Base-by-base conservation (phyloP, 2,888 invertebrate species). In the Rhagium mordax region DNA sequence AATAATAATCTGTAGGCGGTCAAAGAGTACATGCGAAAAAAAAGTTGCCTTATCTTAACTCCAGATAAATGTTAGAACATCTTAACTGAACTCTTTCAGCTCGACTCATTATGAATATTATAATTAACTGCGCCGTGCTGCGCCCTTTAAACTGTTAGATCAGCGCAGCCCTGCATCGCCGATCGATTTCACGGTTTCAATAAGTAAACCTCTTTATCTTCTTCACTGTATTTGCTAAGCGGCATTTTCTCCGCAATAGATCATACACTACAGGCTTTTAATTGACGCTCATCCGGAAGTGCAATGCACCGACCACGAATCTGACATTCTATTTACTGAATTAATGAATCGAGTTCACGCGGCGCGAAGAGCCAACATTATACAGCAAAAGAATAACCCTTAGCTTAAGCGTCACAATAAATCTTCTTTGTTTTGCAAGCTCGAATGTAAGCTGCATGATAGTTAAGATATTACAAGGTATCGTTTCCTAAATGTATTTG, bases 251-350 rank as follows among this genome's bases (percentile, higher is more conserved):
- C 53, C 15, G 15, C 18, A 21, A 68, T 66, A 66, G 66, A 66
- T 66, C 66, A 66, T 68, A 68, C 48, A 20, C 41, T 53, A 68
- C 68, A 57, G 49, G 62, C n/a, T 29, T 49, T 49, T 70, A 70
- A 70, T 70, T 70, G 70, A 70, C 70, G 70, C 65, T 53, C 72
- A 73, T 77, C 77, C 77, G 75, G 77, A 75, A 75, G 75, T 59
- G 59, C 49, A 69, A 70, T 64, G 48, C 27, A 33, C 33, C 59
- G 64, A n/a, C 75, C 72, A 67, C 70, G 65, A 76, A 74, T 55
- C 74, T 72, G 76, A 72, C 74, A 74, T 71, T 73, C 73, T 75
- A 75, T 73, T 75, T 77, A 68, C 74, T 49, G 67, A 77, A 71
- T 62, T 72, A 75, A 77, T 74, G 72, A 67, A 75, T 73, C 72